phyloP scores from a whole-genome alignment of 2,797 vertebrate genomes.

The Poecilia velifera region DNA sequence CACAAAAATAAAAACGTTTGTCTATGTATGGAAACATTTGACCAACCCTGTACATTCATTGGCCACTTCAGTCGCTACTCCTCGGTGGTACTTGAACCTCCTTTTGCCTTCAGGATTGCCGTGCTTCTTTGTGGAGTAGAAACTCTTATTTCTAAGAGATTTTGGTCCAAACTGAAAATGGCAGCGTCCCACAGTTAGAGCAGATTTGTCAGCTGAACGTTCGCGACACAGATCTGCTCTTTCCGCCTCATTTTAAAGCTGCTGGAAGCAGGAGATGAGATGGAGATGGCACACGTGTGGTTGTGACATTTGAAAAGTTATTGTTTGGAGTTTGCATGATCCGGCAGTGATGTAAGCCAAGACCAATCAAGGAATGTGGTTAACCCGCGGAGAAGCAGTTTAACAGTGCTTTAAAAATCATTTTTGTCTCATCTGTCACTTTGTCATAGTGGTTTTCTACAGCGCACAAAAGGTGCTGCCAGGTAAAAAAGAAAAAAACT shows the following conservation, averaged over 20 bases:
- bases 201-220: neutral
- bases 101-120: neutral
- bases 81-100: neutral
- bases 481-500: neutral
- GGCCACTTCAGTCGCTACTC: neutral
- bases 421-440: neutral
- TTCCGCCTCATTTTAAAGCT: neutral
- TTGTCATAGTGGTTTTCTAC: neutral
- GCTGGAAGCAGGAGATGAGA: neutral
- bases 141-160: neutral
- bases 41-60: neutral
- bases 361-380: neutral
- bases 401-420: too few species aligned
- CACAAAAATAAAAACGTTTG: too few species aligned
- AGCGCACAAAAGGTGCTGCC: neutral
- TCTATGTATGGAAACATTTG: too few species aligned
- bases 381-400: too few species aligned
- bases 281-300: neutral
- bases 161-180: neutral
- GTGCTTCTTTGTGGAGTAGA: neutral
- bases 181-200: neutral
- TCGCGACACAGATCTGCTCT: neutral
- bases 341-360: too few species aligned
- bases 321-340: neutral
- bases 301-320: neutral